Base-by-base conservation (phyloP, 2,113 vertebrate genomes). In the Thamnaconus septentrionalis region DNA sequence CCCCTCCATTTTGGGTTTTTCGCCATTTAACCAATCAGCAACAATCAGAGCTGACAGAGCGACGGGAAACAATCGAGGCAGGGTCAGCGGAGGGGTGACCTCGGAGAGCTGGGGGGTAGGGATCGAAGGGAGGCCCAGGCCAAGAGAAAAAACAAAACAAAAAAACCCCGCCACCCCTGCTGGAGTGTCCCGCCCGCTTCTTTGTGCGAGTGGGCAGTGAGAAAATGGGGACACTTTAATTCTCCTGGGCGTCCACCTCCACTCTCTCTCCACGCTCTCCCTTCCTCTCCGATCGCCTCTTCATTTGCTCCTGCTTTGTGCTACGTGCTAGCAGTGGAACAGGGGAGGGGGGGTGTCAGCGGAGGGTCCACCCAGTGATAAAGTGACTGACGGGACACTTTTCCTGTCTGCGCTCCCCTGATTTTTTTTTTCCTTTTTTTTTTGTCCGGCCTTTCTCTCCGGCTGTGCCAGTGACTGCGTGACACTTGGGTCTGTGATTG, bases 1-100 rank as follows among this genome's bases (percentile, higher is more conserved):
- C 75, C 80, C 68, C 63, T 81, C 66, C 81, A 78, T 84, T 88
- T 87, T 85, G 76, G 82, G 18, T 31, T 85, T 90, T 88, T 87
- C 88, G 88, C 87, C 86, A 89, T 93, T 92, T 92, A 93, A 91
- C 90, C 84, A 85, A 87, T 90, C 87, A 83, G 88, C 78, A 82
- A 91, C 91, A 92, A 93, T 92, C 83, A 83, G 85, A 89, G 85
- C 87, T 92, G 91, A 91, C 91, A 92, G 88, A 92, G 88, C 78
- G 73, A 90, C 64, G 86, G 89, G 87, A 91, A 91, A 92, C 91
- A 92, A 92, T 90, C 64, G 80, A 87, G 81, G 86, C 55, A 75
- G 86, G 91, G 89, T 93, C 89, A 63, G 49, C 68, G 67, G 77
- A 85, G 84, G 82, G 81, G 78, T 90, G 90, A 90, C 89, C 88